Evolutionary conservation across 2,888 invertebrate genomes (phyloP).

Genomic region (Leptopilina drosophilae): DNA sequence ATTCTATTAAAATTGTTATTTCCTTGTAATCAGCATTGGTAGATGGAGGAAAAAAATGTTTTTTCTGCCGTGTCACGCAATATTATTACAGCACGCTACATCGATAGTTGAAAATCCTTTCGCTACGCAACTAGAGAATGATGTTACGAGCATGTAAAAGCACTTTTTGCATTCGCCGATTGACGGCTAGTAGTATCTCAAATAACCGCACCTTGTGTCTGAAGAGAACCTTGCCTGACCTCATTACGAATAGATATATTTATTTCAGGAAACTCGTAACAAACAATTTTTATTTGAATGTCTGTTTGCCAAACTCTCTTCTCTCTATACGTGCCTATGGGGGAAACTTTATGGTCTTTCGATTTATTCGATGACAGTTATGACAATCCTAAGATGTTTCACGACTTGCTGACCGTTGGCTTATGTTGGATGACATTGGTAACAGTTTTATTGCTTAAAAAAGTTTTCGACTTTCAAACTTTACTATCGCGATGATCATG

Average conservation of each 20-base stretch:
- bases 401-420: too few species aligned
- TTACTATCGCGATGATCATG: too few species aligned
- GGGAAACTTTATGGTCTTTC: too few species aligned
- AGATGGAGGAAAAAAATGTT: neutral
- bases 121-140: constrained; percentile 8
- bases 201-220: constrained; percentile 7
- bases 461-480: too few species aligned
- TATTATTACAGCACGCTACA: constrained; percentile 2
- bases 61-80: constrained; percentile 13
- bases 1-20: too few species aligned
- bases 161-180: constrained; percentile 24
- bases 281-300: too few species aligned
- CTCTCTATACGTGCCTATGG: too few species aligned
- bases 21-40: neutral
- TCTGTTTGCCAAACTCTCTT: too few species aligned
- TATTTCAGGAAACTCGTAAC: constrained; percentile 1
- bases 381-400: neutral
- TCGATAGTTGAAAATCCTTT: constrained; percentile 43
- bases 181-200: constrained; percentile 23
- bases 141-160: constrained; percentile 14
- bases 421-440: too few species aligned
- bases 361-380: too few species aligned
- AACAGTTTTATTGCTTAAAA: too few species aligned
- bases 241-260: neutral
- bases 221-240: constrained; percentile 12